Base-by-base conservation (phyloP, 2,113 vertebrate genomes). In the Ammodytes dubius region DNA sequence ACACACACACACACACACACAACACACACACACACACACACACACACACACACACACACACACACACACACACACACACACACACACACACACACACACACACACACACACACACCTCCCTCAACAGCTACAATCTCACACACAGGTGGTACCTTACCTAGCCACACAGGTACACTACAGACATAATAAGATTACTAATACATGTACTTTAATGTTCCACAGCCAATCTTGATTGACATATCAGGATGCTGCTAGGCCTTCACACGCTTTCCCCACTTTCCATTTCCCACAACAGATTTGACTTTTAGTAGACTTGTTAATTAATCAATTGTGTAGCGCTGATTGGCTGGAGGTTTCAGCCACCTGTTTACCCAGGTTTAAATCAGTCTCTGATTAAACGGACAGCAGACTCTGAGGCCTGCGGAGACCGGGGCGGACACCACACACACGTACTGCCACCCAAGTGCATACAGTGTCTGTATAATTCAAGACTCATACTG, bases 301-400 rank as follows among this genome's bases (percentile, higher is more conserved):
- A 89, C 89, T 84, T 90, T 86, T 84, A 69, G 88, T 19, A 72
- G 77, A 84, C 75, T 70, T 65, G 70, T 76, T 93, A 92, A 94
- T 93, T 89, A 89, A 93, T 91, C 87, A 69, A 84, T 87, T 90
- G 90, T 93, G 90, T 90, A 71, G 54, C 75, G 35, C 85, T 93
- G 91, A 93, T 94, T 93, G 92, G 90, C 86, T 90, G 84, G 91
- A 92, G 92, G 81, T 88, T 92, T 88, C 87, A 66, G 76, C 91
- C 90, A 93, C 90, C 89, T 93, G 93, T 92, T 93, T 93, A 92
- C 80, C 61, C 83, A 86, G 85, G 83, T 87, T 83, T 83, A 85
- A 90, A 93, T 91, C 87, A 91, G 88, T 35, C 60, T 87, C 64
- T 93, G 89, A 92, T 92, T 94, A 88, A 92, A 84, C 1, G 46